Evolutionary conservation across 2,113 vertebrate genomes (phyloP).

Genomic region (Sebastes fasciatus): DNA sequence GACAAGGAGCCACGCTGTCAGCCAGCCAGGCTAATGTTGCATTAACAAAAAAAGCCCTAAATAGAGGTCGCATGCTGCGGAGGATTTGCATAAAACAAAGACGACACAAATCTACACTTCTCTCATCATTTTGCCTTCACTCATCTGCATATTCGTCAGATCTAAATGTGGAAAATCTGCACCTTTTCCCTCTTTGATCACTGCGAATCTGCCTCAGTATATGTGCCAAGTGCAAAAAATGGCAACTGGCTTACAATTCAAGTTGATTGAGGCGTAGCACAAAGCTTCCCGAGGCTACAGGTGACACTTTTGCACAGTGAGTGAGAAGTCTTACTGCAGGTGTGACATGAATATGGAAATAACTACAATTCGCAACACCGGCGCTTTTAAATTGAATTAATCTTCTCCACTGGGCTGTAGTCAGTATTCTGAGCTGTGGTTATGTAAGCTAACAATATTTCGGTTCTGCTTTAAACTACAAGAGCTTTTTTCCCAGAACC

Average conservation of each 20-base stretch:
- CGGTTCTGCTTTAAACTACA: neutral
- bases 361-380: neutral
- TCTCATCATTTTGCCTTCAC: conserved; percentile 26
- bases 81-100: conserved; percentile 13
- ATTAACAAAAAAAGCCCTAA: neutral
- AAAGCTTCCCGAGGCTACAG: conserved; percentile 25
- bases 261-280: conserved; percentile 12
- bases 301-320: conserved; percentile 12
- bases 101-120: neutral
- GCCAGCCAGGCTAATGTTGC: conserved; percentile 4
- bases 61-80: conserved; percentile 11
- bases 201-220: conserved; percentile 23
- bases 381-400: neutral
- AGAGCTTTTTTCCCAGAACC: neutral
- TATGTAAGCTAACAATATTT: neutral
- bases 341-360: conserved; percentile 35
- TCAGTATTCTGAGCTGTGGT: conserved; percentile 1
- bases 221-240: conserved; percentile 29
- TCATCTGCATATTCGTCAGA: conserved; percentile 57
- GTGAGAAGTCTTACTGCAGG: conserved; percentile 7
- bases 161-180: conserved; percentile 52
- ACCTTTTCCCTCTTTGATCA: conserved; percentile 14
- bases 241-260: conserved; percentile 19
- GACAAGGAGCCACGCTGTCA: conserved; percentile 31
- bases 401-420: neutral